Base-by-base conservation (phyloP, 2,888 invertebrate genomes). In the Orthosia gracilis region DNA sequence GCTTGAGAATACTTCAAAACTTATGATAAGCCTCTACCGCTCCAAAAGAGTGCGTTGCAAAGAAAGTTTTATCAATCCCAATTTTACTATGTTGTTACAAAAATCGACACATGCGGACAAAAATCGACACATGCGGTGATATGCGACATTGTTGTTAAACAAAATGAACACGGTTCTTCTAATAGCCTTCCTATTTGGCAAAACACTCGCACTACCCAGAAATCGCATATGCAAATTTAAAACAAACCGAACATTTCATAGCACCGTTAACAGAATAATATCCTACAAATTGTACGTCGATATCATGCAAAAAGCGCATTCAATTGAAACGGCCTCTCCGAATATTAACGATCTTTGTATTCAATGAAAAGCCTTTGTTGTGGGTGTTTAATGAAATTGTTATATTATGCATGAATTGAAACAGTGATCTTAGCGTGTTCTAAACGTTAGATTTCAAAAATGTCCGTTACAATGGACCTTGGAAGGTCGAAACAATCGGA, bases 291-390 rank as follows among this genome's bases (percentile, higher is more conserved):
- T 68, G 67, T 63, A 70, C 68, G 54, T 69, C 71, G 65, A 82
- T 71, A 78, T 63, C 63, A 71, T 85, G 80, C 78, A 76, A 83
- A 76, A 74, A 83, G 71, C 63, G 70, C 78, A 85, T 85, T 80
- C 72, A 79, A 78, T 79, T 74, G 63, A 62, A 83, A 70, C 63
- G 11, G 65, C 75, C 70, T 70, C 78, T 70, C 62, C 63, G 70
- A 81, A 85, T 85, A 76, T 62, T 54, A 85, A 82, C 47, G 61
- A 73, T 77, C 64, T 70, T 69, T 78, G 67, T 68, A 64, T 72
- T 81, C 57, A 74, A 78, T 80, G 52, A 77, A 74, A 85, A 74
- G 26, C 73, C 71, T 79, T 85, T 82, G 79, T 76, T 72, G 74
- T 66, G 26, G 21, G 47, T 62, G 50, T 70, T 18, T 50, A 31